Conservation (phyloP, 1,140 invertebrate genomes). For the Aporrectodea caliginosa region DNA sequence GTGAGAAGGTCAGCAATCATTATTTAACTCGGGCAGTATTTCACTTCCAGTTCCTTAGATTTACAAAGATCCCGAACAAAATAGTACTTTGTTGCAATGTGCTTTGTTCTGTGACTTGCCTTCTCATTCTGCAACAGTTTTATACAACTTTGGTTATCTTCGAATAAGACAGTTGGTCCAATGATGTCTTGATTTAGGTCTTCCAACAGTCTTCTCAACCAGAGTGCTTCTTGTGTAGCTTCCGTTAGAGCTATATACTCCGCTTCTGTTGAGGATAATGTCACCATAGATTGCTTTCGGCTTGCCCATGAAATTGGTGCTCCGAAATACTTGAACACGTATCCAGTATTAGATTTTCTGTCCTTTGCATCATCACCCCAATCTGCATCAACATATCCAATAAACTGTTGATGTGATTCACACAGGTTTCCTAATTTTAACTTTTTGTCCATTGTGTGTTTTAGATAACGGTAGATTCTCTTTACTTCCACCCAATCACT, state of each 20-base stretch:
- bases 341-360: not conserved
- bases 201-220: not conserved
- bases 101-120: not conserved
- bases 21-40: not conserved
- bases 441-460: not conserved
- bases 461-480: not conserved
- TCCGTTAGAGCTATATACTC: not conserved
- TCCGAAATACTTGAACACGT: not conserved
- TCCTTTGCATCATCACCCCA: not conserved
- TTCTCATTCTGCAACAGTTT: not conserved
- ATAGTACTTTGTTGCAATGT: not conserved
- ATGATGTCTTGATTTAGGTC: not conserved
- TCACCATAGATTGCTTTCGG: not conserved
- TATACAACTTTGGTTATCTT: not conserved
- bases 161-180: not conserved
- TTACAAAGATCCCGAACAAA: not conserved
- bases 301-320: not conserved
- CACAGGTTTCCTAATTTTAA: not conserved
- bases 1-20: not conserved
- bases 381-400: not conserved
- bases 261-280: not conserved
- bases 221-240: not conserved
- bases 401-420: not conserved
- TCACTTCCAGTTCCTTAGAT: not conserved
- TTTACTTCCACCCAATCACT: not conserved